Base-by-base conservation (phyloP, 1,140 invertebrate genomes). In the Probaryconus sp. region DNA sequence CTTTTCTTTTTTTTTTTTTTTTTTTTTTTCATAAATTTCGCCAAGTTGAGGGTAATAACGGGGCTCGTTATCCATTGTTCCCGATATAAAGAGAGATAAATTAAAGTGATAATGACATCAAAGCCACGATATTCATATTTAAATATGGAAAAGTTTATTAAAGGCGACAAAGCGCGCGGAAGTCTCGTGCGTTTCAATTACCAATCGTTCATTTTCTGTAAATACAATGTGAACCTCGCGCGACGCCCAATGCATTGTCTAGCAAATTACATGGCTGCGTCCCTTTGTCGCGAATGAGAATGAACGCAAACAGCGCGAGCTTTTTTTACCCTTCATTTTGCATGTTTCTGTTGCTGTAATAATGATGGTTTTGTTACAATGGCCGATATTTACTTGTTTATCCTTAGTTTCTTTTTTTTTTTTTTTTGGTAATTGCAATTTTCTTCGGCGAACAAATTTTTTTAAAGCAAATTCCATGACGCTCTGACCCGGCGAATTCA, bases 141-240 rank as follows among this genome's bases (percentile, higher is more conserved):
- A 47, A 68, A 68, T 68, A 43, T 50, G 21, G 16, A 50, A 45
- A 45, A 35, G 40, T 58, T 58, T 58, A 37, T 43, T 58, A 58
- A 56, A 42, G 24, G 35, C 16, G 37, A 55, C 50, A 55, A 55
- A 40, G 21, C 37, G 38, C 7, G 7, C 21, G 7, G 10, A 56
- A 45, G 30, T 31, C 53, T 20, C 17, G 20, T 14, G 11, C 40
- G 30, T 58, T 58, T 45, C 40, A 58, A 58, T 51, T 47, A 47
- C 14, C 43, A 33, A 55, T 55, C 50, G 30, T 40, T 55, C 9
- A 30, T 40, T 55, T 55, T 40, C 37, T 55, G 30, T 30, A 18
- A 40, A 40, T 40, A 20, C 18, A 14, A 30, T 14, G 20, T 28
- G 43, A 16, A 26, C 6, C 10, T 24, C 7, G 21, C 21, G 20